Evolutionary conservation across 2,797 vertebrate species (phyloP).

Genomic region (Dendrocincla tyrannina): DNA sequence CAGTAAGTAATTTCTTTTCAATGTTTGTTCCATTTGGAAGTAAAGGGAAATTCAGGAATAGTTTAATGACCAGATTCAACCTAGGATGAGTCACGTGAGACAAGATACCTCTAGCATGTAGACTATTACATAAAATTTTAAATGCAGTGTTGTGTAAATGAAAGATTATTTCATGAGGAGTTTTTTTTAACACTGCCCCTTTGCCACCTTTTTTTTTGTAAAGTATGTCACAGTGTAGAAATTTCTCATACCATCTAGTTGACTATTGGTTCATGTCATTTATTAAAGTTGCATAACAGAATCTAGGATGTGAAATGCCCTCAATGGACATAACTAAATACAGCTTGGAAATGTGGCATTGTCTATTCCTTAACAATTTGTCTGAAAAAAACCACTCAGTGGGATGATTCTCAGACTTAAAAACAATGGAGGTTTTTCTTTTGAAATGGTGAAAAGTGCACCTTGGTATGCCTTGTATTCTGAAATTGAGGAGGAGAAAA

Average conservation of each 20-base stretch:
- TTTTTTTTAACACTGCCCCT: neutral
- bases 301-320: neutral
- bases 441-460: neutral
- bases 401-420: neutral
- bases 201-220: neutral
- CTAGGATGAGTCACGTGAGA: neutral
- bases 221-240: neutral
- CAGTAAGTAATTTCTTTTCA: slow-evolving; percentile 82
- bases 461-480: neutral
- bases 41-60: neutral
- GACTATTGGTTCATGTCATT: neutral
- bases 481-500: neutral
- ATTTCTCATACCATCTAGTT: neutral
- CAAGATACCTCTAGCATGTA: neutral
- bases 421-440: neutral
- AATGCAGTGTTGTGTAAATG: neutral
- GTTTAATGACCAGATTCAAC: neutral
- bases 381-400: neutral
- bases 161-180: neutral
- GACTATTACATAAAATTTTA: neutral
- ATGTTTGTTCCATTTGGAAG: neutral
- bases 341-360: neutral
- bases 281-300: neutral
- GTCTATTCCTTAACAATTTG: neutral
- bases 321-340: neutral